phyloP scores from a whole-genome alignment of 1,140 invertebrate species.

The Glomeris maerens region DNA sequence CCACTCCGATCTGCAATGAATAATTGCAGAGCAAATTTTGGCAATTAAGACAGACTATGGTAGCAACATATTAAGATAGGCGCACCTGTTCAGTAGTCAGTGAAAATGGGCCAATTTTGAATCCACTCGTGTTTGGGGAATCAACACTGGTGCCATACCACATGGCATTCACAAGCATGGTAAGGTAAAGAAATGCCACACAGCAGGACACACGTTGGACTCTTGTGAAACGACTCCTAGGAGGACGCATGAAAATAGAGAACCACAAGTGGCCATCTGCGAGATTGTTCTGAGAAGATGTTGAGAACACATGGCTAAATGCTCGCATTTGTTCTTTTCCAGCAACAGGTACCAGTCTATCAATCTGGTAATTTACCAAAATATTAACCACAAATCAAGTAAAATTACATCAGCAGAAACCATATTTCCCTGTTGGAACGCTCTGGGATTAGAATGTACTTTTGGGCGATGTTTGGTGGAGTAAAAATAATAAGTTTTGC shows the following conservation, averaged over 20 bases:
- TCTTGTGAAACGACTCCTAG: conserved; percentile 37
- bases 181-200: conserved; percentile 37
- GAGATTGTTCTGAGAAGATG: conserved; percentile 33
- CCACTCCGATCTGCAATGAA: conserved; percentile 28
- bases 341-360: conserved; percentile 39
- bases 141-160: conserved; percentile 32
- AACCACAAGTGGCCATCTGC: conserved; percentile 44
- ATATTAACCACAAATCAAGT: neutral
- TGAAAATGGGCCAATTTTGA: conserved; percentile 36
- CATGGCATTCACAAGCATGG: conserved; percentile 43
- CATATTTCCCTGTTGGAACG: too few species aligned
- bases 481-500: too few species aligned
- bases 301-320: conserved; percentile 35
- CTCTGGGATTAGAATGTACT: too few species aligned
- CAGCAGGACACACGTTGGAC: conserved; percentile 39
- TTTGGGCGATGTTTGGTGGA: too few species aligned
- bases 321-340: conserved; percentile 33
- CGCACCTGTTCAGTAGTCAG: conserved; percentile 20
- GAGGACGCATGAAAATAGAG: conserved; percentile 38
- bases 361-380: too few species aligned
- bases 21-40: neutral
- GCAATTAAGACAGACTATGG: conserved; percentile 1
- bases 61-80: too few species aligned
- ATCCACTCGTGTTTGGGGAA: conserved; percentile 19
- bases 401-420: too few species aligned